Percentiles rank a stretch among this genome's conserved stretches.
These are phyloP conservation scores for Threskiornis aethiopicus DNA, from an alignment of 2,797 vertebrate genomes.

Conservation along the genomic window DNA sequence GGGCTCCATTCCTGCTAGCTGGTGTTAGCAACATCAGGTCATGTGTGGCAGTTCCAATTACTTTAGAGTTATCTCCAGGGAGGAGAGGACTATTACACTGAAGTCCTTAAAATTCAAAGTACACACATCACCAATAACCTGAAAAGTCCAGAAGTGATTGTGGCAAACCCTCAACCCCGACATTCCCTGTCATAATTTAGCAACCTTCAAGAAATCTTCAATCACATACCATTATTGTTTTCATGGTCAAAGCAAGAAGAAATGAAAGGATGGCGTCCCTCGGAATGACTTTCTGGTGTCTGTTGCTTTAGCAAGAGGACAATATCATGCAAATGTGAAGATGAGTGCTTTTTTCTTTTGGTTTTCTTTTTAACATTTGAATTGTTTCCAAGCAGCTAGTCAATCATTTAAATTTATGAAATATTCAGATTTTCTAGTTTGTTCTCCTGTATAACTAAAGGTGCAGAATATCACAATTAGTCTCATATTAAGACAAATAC, in stretches of 20 bases:
- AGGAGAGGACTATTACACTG: not conserved
- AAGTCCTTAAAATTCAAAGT: not conserved
- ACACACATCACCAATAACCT: not conserved
- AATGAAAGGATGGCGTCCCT: not conserved
- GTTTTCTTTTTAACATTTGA: not conserved
- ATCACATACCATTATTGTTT: not conserved
- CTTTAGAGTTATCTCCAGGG: not conserved
- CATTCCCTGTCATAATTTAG: not conserved
- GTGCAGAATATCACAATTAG: not conserved
- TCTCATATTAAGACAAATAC: not conserved
- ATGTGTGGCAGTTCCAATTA: not conserved
- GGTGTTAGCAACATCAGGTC: not conserved
- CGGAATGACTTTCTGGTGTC: not conserved
- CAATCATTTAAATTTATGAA: not conserved
- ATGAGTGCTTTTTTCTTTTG: rapidly evolving
- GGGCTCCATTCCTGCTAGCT: not conserved
- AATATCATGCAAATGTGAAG: not conserved
- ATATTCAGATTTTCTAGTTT: not conserved
- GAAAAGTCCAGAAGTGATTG: not conserved
- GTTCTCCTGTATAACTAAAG: not conserved
- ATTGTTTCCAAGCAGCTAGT: not conserved
- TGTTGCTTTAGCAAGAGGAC: not conserved
- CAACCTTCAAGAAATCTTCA: not conserved
- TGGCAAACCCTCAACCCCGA: not conserved
- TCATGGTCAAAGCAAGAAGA: not conserved